These are phyloP conservation scores for Philonicus albiceps DNA, from an alignment of 2,888 invertebrate genomes.

Conservation along the genomic window DNA sequence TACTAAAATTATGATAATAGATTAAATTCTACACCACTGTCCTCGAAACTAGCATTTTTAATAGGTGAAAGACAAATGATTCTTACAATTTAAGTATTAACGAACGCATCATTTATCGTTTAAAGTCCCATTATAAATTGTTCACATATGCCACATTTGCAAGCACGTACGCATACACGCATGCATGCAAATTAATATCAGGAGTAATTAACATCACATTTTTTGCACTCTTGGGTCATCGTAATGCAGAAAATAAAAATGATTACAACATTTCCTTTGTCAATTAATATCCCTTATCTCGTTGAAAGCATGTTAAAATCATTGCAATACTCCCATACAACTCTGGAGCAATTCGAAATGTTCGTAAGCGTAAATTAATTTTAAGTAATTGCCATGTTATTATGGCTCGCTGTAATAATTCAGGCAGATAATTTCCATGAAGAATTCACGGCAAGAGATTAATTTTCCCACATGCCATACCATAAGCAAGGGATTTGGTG, in stretches of 20 bases:
- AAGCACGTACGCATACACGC: neutral
- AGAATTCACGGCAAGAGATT: neutral
- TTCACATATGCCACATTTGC: neutral
- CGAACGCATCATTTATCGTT: neutral
- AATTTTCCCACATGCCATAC: neutral
- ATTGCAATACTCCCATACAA: neutral
- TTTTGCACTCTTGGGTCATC: neutral
- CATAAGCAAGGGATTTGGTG: neutral
- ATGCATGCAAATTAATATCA: neutral
- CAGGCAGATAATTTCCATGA: neutral
- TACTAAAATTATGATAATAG: no score
- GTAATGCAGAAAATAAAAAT: neutral
- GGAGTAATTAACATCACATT: neutral
- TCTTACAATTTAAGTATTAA: neutral
- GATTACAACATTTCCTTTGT: neutral
- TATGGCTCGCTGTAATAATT: neutral
- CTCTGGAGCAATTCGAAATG: neutral
- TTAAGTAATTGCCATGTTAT: neutral
- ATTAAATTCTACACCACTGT: no score
- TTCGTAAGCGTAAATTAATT: neutral
- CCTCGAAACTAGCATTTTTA: no score
- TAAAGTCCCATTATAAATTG: neutral
- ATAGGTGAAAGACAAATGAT: no score
- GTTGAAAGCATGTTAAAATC: neutral
- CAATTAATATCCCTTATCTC: neutral